A percentile compares a stretch with the other conserved stretches of the same genome.
These are phyloP conservation scores for Dichetophora obliterata DNA, from an alignment of 2,888 invertebrate species.

Conservation along the genomic window DNA sequence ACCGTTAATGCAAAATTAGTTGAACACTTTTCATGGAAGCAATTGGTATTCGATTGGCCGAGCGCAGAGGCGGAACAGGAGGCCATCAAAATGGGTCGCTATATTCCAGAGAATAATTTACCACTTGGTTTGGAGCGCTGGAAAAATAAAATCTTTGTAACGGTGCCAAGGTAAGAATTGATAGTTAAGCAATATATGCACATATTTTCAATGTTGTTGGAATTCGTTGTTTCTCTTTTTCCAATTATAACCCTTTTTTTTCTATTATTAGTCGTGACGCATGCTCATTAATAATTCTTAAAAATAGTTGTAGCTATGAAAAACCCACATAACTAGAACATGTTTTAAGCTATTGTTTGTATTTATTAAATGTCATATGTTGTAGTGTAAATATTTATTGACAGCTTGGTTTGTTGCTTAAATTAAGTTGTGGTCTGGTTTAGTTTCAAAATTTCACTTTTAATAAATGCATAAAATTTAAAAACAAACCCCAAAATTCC, in stretches of 20 bases:
- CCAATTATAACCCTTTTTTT: too few relatives aligned
- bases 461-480: too few relatives aligned
- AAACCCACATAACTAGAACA: too few relatives aligned
- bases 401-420: too few relatives aligned
- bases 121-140: slow-evolving; percentile 80
- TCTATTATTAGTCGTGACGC: not conserved
- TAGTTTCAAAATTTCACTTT: too few relatives aligned
- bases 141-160: slow-evolving; percentile 79
- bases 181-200: not conserved
- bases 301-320: too few relatives aligned
- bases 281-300: too few relatives aligned
- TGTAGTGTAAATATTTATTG: too few relatives aligned
- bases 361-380: too few relatives aligned
- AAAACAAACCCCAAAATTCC: too few relatives aligned
- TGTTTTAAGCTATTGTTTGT: too few relatives aligned
- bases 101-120: slow-evolving; percentile 77
- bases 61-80: slow-evolving; percentile 73
- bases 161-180: slow-evolving; percentile 74
- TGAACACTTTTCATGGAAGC: slow-evolving; percentile 79
- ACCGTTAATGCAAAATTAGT: slow-evolving; percentile 71
- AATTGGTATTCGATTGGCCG: slow-evolving; percentile 78
- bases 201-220: slow-evolving; percentile 30
- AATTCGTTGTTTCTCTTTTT: slow-evolving; percentile 43
- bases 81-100: slow-evolving; percentile 75
- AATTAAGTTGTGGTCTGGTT: too few relatives aligned